Conservation (phyloP, 2,797 vertebrate genomes). For the Astyanax mexicanus region DNA sequence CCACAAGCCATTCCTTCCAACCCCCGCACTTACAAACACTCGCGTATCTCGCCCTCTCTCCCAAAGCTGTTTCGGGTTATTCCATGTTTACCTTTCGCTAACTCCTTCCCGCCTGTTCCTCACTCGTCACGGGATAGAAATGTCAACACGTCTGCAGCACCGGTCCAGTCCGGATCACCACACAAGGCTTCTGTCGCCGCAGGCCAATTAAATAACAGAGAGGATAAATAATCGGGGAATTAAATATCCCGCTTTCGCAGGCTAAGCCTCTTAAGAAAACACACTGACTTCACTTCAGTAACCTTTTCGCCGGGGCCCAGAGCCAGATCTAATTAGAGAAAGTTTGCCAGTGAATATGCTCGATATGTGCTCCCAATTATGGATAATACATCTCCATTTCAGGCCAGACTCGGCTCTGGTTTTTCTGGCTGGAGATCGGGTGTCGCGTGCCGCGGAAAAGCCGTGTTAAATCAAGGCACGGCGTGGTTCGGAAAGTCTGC, state of each 20-base stretch:
- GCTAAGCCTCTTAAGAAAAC: conserved; percentile 41
- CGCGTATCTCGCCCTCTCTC: background rate
- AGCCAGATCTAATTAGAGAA: conserved; percentile 53
- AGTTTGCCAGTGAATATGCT: conserved; percentile 47
- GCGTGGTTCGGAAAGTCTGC: background rate
- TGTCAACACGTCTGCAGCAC: conserved; percentile 40
- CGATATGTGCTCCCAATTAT: conserved; percentile 48
- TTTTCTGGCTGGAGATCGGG: conserved; percentile 1
- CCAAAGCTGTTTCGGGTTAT: conserved; percentile 16
- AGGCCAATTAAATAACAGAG: conserved; percentile 33
- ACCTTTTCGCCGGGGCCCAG: conserved; percentile 42
- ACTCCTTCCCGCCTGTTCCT: conserved; percentile 10
- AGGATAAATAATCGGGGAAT: conserved; percentile 53
- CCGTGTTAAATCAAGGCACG: conserved; percentile 35
- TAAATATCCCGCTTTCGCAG: conserved; percentile 35
- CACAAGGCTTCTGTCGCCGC: conserved; percentile 15
- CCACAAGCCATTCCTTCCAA: background rate
- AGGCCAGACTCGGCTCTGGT: conserved; percentile 14
- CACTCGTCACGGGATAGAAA: conserved; percentile 35
- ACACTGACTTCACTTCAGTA: conserved; percentile 39
- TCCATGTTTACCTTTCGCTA: conserved; percentile 43
- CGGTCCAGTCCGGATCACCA: conserved; percentile 22
- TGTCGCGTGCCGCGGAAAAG: conserved; percentile 31
- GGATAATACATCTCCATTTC: conserved; percentile 39
- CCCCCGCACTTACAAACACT: conserved; percentile 2